These are phyloP conservation scores for Andricus grossulariae DNA, from an alignment of 1,140 invertebrate genomes.

Conservation along the genomic window DNA sequence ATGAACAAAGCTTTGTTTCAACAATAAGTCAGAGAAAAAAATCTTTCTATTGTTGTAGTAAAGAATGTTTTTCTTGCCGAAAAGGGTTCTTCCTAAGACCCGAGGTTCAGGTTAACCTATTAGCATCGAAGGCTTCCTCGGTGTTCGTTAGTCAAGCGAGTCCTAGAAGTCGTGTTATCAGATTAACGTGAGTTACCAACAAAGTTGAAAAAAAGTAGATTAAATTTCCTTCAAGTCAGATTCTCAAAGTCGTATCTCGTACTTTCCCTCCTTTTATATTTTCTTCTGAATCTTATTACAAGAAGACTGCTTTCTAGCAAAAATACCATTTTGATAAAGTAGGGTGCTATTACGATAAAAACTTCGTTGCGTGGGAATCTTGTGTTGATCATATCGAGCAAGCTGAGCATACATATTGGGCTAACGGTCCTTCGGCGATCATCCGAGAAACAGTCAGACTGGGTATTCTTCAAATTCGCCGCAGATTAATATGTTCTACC, in stretches of 20 bases:
- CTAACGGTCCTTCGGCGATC: conserved; percentile 12
- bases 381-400: conserved; percentile 12
- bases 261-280: background rate
- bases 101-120: conserved; percentile 44
- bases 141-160: conserved; percentile 54
- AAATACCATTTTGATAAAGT: background rate
- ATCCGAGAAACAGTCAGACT: conserved; percentile 7
- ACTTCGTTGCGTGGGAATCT: background rate
- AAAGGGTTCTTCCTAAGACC: conserved; percentile 36
- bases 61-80: conserved; percentile 50
- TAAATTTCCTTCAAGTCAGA: background rate
- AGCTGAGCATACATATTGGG: conserved; percentile 3
- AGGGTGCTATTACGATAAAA: background rate
- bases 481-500: too few relatives aligned
- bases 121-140: conserved; percentile 51
- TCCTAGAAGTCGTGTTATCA: conserved; percentile 54
- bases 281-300: background rate
- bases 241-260: background rate
- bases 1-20: background rate
- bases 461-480: conserved; percentile 5
- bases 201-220: background rate
- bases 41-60: conserved; percentile 44
- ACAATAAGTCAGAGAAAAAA: conserved; percentile 35
- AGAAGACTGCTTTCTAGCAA: background rate
- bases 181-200: conserved; percentile 51